Conservation (phyloP, 2,888 invertebrate genomes). For the Xylota sylvarum region DNA sequence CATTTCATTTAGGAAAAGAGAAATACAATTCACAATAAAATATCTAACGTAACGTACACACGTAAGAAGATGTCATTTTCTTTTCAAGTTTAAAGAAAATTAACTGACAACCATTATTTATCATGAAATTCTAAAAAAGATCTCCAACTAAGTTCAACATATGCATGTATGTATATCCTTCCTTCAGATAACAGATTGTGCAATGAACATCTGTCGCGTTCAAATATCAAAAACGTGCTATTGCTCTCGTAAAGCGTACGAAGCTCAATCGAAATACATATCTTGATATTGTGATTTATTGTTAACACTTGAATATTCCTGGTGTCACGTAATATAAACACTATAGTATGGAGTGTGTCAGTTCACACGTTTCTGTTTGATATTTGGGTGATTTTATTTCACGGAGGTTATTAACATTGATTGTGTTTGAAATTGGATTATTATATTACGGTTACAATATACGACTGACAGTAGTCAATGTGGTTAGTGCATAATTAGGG, state of each 20-base stretch:
- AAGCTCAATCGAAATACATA: background rate
- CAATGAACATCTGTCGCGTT: background rate
- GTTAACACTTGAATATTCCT: background rate
- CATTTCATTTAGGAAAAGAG: too few relatives aligned
- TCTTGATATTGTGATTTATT: slow-evolving; percentile 4
- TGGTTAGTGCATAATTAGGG: too few relatives aligned
- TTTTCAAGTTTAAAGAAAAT: background rate
- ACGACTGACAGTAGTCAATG: too few relatives aligned
- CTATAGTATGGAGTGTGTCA: background rate
- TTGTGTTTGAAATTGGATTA: background rate
- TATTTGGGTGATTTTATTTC: background rate
- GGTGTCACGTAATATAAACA: slow-evolving; percentile 6
- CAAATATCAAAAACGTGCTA: slow-evolving; percentile 1
- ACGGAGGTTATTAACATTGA: background rate
- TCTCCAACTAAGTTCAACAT: background rate
- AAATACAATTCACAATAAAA: background rate
- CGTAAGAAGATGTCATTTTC: background rate
- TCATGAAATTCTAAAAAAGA: background rate
- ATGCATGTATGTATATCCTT: too few relatives aligned
- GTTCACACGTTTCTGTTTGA: background rate
- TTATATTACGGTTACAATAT: background rate
- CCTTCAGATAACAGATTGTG: background rate
- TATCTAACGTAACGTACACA: background rate
- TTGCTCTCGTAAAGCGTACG: slow-evolving; percentile 1
- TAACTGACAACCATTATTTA: background rate